These are phyloP conservation scores for Mimachlamys varia DNA, from an alignment of 2,888 invertebrate genomes.

Conservation along the genomic window DNA sequence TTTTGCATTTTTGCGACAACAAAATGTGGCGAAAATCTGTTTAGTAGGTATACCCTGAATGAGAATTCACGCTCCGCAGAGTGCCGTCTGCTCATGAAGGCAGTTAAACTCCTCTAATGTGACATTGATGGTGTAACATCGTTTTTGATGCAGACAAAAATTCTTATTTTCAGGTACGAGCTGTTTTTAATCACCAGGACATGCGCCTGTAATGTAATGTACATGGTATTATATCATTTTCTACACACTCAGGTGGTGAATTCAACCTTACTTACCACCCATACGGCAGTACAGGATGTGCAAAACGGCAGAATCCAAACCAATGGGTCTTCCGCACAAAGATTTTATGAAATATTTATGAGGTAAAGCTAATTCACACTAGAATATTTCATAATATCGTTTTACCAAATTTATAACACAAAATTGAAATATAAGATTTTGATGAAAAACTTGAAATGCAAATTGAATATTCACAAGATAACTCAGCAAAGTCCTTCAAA, in stretches of 20 bases:
- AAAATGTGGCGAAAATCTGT: not conserved
- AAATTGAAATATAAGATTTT: not conserved
- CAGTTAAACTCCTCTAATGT: not conserved
- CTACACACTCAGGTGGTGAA: not conserved
- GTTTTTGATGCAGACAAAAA: not conserved
- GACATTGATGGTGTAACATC: not conserved
- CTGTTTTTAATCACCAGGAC: not conserved
- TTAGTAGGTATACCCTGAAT: not conserved
- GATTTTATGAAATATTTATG: slow-evolving; percentile 29
- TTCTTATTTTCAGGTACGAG: not conserved
- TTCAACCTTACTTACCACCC: not conserved
- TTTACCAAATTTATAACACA: not conserved
- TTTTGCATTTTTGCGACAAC: not conserved
- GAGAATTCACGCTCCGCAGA: not conserved
- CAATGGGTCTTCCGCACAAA: not conserved
- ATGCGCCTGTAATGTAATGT: not conserved
- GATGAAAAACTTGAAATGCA: not conserved
- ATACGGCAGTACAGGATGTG: not conserved
- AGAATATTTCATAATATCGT: not conserved
- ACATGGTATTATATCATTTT: not conserved
- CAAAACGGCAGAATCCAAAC: not conserved
- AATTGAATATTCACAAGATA: not conserved
- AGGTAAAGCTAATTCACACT: not conserved
- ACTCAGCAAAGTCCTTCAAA: not conserved
- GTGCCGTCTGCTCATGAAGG: not conserved